Percentiles rank a stretch among this genome's conserved stretches.
These are phyloP conservation scores for Andrena chrysosceles DNA, from an alignment of 2,888 invertebrate genomes.

Conservation along the genomic window DNA sequence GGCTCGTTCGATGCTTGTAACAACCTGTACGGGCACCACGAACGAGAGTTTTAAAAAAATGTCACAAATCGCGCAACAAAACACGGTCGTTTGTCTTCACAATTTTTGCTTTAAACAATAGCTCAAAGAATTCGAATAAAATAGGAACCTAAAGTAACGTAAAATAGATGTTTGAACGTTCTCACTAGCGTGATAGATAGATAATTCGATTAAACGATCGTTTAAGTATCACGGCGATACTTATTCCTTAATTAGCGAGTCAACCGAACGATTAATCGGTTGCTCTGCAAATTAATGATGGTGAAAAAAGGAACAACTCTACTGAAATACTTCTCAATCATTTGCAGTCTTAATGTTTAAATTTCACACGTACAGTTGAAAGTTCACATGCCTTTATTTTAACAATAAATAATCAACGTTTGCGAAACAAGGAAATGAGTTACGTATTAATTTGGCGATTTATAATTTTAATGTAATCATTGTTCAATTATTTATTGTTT, in stretches of 20 bases:
- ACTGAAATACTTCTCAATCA: constrained; percentile 27
- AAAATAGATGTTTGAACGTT: constrained; percentile 11
- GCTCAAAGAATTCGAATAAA: constrained; percentile 22
- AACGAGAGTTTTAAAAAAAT: constrained; percentile 1
- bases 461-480: not conserved
- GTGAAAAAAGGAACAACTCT: constrained; percentile 43
- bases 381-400: not conserved
- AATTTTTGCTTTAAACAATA: constrained; percentile 26
- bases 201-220: not conserved
- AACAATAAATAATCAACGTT: constrained; percentile 44
- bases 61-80: constrained; percentile 28
- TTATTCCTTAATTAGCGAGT: not conserved
- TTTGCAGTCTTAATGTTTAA: constrained; percentile 24
- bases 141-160: constrained; percentile 49
- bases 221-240: constrained; percentile 23
- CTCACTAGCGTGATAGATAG: constrained; percentile 6
- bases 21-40: not conserved
- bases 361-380: constrained; percentile 1
- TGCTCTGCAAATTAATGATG: constrained; percentile 9
- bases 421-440: not conserved
- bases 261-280: constrained; percentile 28
- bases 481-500: constrained; percentile 40
- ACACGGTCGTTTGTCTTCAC: constrained; percentile 13
- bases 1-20: not conserved
- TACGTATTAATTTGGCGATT: not conserved